Percentiles rank a stretch among this genome's conserved stretches.
phyloP scores from a whole-genome alignment of 2,888 invertebrate genomes.

The Lordiphosa andalusiaca region DNA sequence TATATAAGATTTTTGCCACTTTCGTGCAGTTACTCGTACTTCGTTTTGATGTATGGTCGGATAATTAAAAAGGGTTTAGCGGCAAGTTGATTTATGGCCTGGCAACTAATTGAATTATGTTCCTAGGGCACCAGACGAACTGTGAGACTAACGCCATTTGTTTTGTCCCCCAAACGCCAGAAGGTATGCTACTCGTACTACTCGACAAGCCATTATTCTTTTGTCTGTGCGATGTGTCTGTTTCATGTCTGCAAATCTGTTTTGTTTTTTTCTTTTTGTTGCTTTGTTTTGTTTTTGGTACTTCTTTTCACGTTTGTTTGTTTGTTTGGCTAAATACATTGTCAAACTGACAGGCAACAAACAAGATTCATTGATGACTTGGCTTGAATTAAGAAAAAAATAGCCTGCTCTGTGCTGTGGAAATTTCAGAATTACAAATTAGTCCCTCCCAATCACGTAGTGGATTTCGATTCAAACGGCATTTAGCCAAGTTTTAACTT shows the following conservation, averaged over 20 bases:
- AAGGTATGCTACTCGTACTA: conserved; percentile 28
- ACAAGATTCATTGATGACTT: conserved; percentile 57
- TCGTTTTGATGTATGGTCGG: conserved; percentile 54
- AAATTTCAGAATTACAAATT: no score
- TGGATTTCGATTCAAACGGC: no score
- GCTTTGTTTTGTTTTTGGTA: conserved; percentile 9
- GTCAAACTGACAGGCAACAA: conserved; percentile 62
- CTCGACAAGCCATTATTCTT: conserved; percentile 37
- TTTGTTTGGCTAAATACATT: conserved; percentile 48
- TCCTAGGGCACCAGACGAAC: conserved; percentile 34
- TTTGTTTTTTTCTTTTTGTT: conserved; percentile 8
- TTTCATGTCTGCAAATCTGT: conserved; percentile 17
- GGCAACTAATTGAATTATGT: conserved; percentile 65
- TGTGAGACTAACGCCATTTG: conserved; percentile 48
- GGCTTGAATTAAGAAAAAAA: neutral
- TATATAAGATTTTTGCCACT: conserved; percentile 30
- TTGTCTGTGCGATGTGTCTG: conserved; percentile 7
- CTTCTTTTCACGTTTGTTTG: neutral
- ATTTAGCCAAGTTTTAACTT: no score
- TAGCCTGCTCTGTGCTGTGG: no score
- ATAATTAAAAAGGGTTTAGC: conserved; percentile 72
- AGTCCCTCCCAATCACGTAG: no score
- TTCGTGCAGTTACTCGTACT: conserved; percentile 1
- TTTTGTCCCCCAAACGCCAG: conserved; percentile 20
- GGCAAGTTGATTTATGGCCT: conserved; percentile 61